A percentile compares a stretch with the other conserved stretches of the same genome.
Evolutionary conservation across 2,113 vertebrate genomes (phyloP).

Genomic region (Trichechus manatus): DNA sequence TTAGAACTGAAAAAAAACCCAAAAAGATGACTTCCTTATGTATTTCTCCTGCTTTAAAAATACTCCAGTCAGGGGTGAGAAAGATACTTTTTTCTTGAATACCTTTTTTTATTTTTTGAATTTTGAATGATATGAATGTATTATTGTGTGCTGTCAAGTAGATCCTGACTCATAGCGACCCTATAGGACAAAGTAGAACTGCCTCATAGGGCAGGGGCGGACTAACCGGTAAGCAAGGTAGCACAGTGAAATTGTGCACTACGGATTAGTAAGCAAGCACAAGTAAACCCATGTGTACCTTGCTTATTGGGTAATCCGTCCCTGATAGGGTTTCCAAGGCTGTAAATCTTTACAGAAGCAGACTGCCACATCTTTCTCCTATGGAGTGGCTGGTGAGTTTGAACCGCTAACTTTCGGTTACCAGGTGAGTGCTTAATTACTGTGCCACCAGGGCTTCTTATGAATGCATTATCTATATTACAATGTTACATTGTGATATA

Average conservation of each 20-base stretch:
- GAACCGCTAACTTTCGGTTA: neutral
- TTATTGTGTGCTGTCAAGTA: neutral
- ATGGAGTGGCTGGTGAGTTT: neutral
- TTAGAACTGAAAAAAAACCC: neutral
- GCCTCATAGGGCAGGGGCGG: neutral
- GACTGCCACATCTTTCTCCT: neutral
- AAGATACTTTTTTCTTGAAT: slow-evolving; percentile 50
- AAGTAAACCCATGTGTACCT: too few species aligned
- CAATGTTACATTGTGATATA: slow-evolving; percentile 20
- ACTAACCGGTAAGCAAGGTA: too few species aligned
- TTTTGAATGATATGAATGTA: neutral
- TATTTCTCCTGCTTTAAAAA: slow-evolving; percentile 53
- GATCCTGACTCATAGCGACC: neutral
- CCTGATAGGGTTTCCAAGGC: neutral
- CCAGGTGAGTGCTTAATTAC: neutral
- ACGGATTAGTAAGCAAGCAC: too few species aligned
- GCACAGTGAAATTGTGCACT: too few species aligned
- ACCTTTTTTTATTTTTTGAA: slow-evolving; percentile 5
- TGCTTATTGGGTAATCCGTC: too few species aligned
- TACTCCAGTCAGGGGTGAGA: neutral
- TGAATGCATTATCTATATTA: neutral
- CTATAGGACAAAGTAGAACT: neutral
- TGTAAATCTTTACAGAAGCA: neutral
- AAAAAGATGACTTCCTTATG: neutral
- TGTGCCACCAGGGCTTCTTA: neutral